Base-by-base conservation (phyloP, 2,888 invertebrate species). In the Nymphalis urticae region DNA sequence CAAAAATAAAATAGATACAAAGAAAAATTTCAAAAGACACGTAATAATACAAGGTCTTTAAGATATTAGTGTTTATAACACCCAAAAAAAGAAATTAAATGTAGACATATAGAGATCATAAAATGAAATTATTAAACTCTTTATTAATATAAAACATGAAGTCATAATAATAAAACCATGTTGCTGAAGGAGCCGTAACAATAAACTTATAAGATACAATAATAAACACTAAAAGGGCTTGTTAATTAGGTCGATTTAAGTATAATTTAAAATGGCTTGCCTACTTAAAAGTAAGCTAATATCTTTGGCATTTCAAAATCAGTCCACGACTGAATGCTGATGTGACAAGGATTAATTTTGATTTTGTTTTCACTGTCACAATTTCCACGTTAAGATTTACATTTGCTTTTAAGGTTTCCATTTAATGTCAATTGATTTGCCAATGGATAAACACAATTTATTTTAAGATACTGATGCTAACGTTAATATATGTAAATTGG, bases 221-320 rank as follows among this genome's bases (percentile, higher is more conserved):
- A 19, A 58, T 42, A 36, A 42, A 58, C n/a, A 13, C 19, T 42
- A n/a, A 56, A 61, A 66, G 51, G 50, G 42, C 42, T 59, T 59
- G 42, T 58, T 51, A 59, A 59, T 65, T 60, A 65, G 65, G 59
- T 21, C 59, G 42, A 10, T 42, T 60, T 47, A 60, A 65, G 58
- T 50, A 65, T 36, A 65, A 59, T 32, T 59, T 21, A 32, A 32
- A 32, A 32, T 32, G 27, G 54, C 47, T 48, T 10, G 58, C 69
- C 66, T 51, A 66, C 66, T 71, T 64, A 56, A 72, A 82, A 80
- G 82, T 80, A 80, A 81, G 82, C 74, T 84, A 87, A 87, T 86
- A 85, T 77, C 76, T 84, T 82, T 84, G 86, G 82, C 85, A 86
- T 88, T 87, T 81, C 75, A 75, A 72, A 78, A 76, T 78, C 70